phyloP scores from a whole-genome alignment of 2,888 invertebrate species.

The Dichetophora obliterata region DNA sequence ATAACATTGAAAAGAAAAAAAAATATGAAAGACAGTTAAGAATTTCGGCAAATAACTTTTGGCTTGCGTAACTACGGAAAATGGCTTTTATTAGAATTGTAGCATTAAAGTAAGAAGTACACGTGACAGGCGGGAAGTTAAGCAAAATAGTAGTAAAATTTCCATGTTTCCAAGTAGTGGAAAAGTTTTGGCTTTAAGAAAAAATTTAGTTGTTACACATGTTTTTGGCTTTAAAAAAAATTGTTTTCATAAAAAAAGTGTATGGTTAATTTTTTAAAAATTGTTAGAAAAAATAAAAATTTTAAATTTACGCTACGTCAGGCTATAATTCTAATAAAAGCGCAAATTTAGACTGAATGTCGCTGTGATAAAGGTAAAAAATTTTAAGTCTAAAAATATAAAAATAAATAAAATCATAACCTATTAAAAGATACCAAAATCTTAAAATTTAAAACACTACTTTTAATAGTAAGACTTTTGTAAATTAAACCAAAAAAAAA shows the following conservation, averaged over 20 bases:
- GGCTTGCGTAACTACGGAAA: conserved; percentile 47
- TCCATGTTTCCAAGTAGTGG: neutral
- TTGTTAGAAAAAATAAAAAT: neutral
- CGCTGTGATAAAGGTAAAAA: conserved; percentile 61
- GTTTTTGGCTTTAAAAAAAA: conserved; percentile 60
- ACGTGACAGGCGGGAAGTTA: conserved; percentile 57
- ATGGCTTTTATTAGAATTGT: conserved; percentile 66
- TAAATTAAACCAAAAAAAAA: conserved; percentile 55
- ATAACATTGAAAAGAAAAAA: conserved; percentile 46
- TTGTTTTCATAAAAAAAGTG: conserved; percentile 38
- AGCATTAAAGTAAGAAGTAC: conserved; percentile 45
- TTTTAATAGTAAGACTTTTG: conserved; percentile 63
- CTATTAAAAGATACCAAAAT: no score
- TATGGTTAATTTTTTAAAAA: neutral
- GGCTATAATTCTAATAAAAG: conserved; percentile 68
- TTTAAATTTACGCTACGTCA: conserved; percentile 41
- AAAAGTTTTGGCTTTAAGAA: conserved; percentile 56
- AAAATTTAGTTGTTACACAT: conserved; percentile 47
- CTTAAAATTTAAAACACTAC: neutral
- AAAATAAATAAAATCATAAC: conserved; percentile 10
- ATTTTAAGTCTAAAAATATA: conserved; percentile 43
- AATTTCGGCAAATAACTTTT: conserved; percentile 52
- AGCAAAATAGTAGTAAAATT: conserved; percentile 28
- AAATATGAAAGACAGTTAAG: conserved; percentile 39
- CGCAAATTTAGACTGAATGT: conserved; percentile 68